phyloP scores from a whole-genome alignment of 2,113 vertebrate species.

The Ptilorrhoa leucosticta region DNA sequence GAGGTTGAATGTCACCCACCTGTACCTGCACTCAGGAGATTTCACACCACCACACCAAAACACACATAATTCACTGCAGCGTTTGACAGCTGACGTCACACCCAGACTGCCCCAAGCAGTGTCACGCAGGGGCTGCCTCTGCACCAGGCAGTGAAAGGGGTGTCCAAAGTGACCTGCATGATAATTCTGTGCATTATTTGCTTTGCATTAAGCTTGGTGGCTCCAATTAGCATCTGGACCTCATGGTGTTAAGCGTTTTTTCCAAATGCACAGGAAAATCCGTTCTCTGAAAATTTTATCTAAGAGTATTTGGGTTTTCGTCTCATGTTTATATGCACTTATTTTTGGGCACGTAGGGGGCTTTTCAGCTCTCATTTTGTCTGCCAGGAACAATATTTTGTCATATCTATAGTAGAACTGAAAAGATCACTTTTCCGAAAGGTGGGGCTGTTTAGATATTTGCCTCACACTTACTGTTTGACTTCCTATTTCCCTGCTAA shows the following conservation, averaged over 20 bases:
- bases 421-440: not conserved
- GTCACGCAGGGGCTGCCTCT: not conserved
- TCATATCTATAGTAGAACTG: not conserved
- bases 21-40: not conserved
- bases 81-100: not conserved
- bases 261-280: not conserved
- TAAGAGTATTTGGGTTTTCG: not conserved
- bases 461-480: not conserved
- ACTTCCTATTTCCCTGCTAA: not conserved
- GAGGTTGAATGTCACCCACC: not conserved
- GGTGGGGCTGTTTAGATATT: not conserved
- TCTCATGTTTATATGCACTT: not conserved
- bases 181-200: not conserved
- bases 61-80: not conserved
- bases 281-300: not conserved
- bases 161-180: not conserved
- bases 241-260: not conserved
- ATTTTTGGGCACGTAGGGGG: not conserved
- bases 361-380: not conserved
- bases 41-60: accelerated
- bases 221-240: not conserved
- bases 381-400: not conserved
- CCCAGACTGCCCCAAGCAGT: not conserved
- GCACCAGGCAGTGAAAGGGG: accelerated
- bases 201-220: not conserved